phyloP scores from a whole-genome alignment of 2,888 invertebrate genomes.

The Drosophila eohydei region DNA sequence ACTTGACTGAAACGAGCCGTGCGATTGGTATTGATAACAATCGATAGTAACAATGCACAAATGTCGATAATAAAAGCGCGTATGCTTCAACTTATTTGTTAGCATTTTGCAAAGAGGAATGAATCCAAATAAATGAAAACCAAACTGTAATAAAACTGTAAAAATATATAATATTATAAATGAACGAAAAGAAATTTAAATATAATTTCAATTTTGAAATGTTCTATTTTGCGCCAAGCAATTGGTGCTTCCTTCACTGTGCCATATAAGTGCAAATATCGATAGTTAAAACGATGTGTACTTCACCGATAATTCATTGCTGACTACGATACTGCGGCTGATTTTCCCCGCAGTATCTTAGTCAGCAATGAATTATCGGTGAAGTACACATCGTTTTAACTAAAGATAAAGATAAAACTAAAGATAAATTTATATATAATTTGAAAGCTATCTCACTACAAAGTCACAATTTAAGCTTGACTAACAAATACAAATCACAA shows the following conservation, averaged over 20 bases:
- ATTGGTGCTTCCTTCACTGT: not conserved
- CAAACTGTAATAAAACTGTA: too few relatives aligned
- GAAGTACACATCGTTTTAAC: too few relatives aligned
- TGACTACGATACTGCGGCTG: not conserved
- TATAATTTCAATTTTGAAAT: not conserved
- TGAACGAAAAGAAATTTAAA: too few relatives aligned
- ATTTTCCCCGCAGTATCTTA: too few relatives aligned
- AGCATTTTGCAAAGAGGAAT: too few relatives aligned
- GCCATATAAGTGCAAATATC: not conserved
- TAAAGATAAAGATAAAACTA: not conserved
- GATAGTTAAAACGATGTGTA: not conserved
- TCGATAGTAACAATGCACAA: not conserved
- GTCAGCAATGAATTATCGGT: too few relatives aligned
- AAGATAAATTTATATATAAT: not conserved
- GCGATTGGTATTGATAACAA: not conserved
- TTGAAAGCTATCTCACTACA: accelerated
- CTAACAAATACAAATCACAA: too few relatives aligned
- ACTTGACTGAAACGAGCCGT: not conserved
- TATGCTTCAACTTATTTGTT: not conserved
- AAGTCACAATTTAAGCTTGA: not conserved
- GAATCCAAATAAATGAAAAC: too few relatives aligned
- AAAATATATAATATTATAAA: too few relatives aligned
- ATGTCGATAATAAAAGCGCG: not conserved
- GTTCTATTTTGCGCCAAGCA: not conserved
- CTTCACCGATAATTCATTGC: not conserved